Base-by-base conservation (phyloP, 2,888 invertebrate species). In the Bhutanitis thaidina region DNA sequence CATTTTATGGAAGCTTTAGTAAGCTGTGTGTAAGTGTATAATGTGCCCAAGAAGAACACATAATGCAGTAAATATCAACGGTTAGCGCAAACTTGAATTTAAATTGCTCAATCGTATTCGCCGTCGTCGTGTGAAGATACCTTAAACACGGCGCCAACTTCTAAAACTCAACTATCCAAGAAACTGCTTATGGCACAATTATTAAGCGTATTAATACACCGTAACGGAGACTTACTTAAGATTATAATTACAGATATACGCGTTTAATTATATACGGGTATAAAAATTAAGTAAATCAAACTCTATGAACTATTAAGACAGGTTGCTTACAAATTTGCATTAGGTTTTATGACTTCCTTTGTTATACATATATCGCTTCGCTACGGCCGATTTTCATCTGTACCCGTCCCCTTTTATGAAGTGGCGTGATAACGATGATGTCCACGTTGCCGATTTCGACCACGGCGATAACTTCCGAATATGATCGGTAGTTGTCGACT, bases 161-260 rank as follows among this genome's bases (percentile, higher is more conserved):
- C 60, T 60, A 66, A 71, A 72, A 73, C 55, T 63, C 74, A 81
- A 76, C 80, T 78, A 77, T 71, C 65, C 76, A 77, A 71, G 69
- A 79, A 80, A 81, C 71, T 58, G 74, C 61, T 67, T 61, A 61
- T 71, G 64, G 63, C 64, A 68, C 67, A 67, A 67, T 65, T 72
- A 77, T 77, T 77, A 77, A 73, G 62, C 61, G 72, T 62, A 78
- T 75, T 79, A 81, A 81, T 79, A 71, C 74, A 76, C 72, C 83
- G 77, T 83, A 76, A 83, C 81, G 62, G 58, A 49, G 56, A 57
- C 61, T 71, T 77, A 71, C 81, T 82, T 81, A 80, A 81, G 77
- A 80, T 80, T 67, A 72, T 65, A 62, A 59, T 60, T 54, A 58
- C 45, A 71, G 77, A 73, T 77, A 77, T 59, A 55, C 37, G n/a